Evolutionary conservation across 2,113 vertebrate genomes (phyloP), one percentile per base, ranked within the genome.

Genomic region (Cephalopterus ornatus): DNA sequence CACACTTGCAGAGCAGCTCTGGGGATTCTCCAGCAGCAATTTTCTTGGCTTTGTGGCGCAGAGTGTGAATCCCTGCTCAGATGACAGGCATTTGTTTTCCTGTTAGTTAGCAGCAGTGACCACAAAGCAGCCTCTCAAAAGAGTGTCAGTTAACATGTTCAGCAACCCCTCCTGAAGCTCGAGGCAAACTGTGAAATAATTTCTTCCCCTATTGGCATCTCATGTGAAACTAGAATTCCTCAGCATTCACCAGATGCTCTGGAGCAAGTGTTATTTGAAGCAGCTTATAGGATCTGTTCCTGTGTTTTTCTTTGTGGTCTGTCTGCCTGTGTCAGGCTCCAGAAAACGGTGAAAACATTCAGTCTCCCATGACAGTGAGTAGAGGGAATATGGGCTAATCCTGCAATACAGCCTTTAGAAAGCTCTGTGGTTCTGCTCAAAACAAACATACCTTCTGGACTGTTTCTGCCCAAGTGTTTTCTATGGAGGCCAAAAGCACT

Each of bases 361-460:
- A 92, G 74, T 89, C 79, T 96, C 83, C 95, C 91, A 58, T 89
- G 88, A 93, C 74, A 86, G 3, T 75, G 76, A 82, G 63, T 83
- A 84, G 56, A 84, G 44, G 55, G 76, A 93, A 72, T 85, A 92
- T 22, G 68, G 80, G n/a, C 73, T 94, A 86, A 68, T 86, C 44
- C 76, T 93, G 91, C 88, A 91, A 63, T 0, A 2, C 58, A 85
- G 88, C 61, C 73, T 85, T 93, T 77, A 91, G 83, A 89, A 92
- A 92, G 58, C 41, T 90, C 9, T 5, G 50, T 68, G 28, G 24
- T 89, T 94, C 92, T 91, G 88, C 91, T 97, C 95, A 96, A 96
- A 96, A 94, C 83, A 96, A 96, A 96, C 88, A 96, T 93, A 78
- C 66, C 65, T 95, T 94, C 77, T 95, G 83, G 83, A 93, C 53